phyloP scores from a whole-genome alignment of 2,113 vertebrate species.

The Chlamydotis undulata region DNA sequence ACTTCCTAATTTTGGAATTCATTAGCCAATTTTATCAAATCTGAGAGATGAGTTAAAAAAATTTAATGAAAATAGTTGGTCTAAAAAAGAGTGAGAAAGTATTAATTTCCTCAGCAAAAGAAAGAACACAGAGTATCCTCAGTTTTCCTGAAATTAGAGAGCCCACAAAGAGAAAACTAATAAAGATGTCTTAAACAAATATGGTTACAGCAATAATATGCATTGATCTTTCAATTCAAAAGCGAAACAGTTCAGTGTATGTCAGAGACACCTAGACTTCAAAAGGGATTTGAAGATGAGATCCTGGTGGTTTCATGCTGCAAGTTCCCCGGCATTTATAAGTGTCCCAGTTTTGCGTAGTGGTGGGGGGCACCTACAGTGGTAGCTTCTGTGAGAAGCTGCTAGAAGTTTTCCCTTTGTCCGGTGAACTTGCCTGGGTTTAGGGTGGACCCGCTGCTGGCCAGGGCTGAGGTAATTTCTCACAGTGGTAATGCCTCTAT shows the following conservation, averaged over 20 bases:
- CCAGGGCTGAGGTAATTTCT: too few species aligned
- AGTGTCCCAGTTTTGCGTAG: too few species aligned
- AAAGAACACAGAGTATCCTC: not conserved
- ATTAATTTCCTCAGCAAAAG: not conserved
- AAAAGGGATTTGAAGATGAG: not conserved
- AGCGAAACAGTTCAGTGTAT: fast-evolving
- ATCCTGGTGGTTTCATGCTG: not conserved
- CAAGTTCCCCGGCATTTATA: not conserved
- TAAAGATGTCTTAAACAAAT: not conserved
- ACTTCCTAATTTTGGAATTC: not conserved
- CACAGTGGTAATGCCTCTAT: too few species aligned
- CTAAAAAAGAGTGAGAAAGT: not conserved
- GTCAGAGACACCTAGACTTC: not conserved
- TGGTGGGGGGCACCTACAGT: too few species aligned
- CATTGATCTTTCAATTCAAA: not conserved
- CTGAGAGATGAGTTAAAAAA: not conserved
- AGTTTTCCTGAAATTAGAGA: not conserved
- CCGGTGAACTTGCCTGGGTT: too few species aligned
- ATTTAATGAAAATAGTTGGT: not conserved
- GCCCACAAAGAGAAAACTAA: not conserved
- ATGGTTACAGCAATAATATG: not conserved
- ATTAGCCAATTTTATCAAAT: not conserved
- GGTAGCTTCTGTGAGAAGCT: too few species aligned
- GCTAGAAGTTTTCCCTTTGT: too few species aligned
- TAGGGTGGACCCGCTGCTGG: too few species aligned